Evolutionary conservation across 2,888 invertebrate species (phyloP).

Genomic region (Epinotia demarniana): DNA sequence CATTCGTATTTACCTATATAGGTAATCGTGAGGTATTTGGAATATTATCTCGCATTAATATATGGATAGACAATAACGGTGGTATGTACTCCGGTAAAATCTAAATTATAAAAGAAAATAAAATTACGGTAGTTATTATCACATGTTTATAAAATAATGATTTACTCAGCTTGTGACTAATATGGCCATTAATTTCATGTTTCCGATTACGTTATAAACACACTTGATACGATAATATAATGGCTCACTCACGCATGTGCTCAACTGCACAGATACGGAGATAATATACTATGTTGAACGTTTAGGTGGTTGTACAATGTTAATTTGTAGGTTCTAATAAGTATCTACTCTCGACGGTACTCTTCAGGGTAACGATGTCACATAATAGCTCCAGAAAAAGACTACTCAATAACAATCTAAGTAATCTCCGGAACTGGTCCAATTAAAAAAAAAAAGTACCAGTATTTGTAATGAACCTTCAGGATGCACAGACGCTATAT

Average conservation of each 20-base stretch:
- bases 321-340: neutral
- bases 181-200: slow-evolving; percentile 2
- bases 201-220: slow-evolving; percentile 23
- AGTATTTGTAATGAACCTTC: too few species aligned
- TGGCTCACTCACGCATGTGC: slow-evolving; percentile 16
- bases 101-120: too few species aligned
- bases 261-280: neutral
- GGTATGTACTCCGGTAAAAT: neutral
- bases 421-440: too few species aligned
- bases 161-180: slow-evolving; percentile 17
- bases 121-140: neutral
- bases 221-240: slow-evolving; percentile 28
- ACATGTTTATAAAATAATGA: neutral
- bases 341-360: too few species aligned
- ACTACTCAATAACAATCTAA: too few species aligned
- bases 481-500: too few species aligned
- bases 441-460: too few species aligned
- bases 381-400: neutral
- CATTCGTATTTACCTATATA: too few species aligned
- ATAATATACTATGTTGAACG: neutral
- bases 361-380: neutral
- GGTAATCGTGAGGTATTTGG: too few species aligned
- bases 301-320: neutral
- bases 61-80: neutral
- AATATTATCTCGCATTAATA: too few species aligned